A percentile compares a stretch with the other conserved stretches of the same genome.
Conservation (phyloP, 2,888 invertebrate species). For the Archaeoteleia sp. region DNA sequence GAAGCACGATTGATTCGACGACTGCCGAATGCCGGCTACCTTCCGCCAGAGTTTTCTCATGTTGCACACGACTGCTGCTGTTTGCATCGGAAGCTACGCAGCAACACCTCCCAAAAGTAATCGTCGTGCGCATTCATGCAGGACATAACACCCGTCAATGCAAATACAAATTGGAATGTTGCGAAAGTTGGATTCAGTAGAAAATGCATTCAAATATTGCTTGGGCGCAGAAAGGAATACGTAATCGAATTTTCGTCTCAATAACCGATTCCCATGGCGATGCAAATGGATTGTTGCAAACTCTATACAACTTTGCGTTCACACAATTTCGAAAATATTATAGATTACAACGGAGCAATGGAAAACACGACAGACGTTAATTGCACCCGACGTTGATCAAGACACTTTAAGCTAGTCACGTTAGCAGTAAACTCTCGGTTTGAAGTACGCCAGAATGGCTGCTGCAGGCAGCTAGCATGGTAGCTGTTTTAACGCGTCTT, state of each 20-base stretch:
- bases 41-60: neutral
- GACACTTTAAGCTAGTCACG: too few species aligned
- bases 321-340: too few species aligned
- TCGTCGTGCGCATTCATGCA: constrained; percentile 44
- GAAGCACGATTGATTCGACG: constrained; percentile 29
- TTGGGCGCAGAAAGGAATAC: too few species aligned
- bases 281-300: too few species aligned
- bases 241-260: too few species aligned
- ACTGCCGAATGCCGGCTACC: neutral
- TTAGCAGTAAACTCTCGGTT: constrained; percentile 10
- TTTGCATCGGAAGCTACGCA: too few species aligned
- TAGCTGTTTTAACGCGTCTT: constrained; percentile 7
- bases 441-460: constrained; percentile 4
- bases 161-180: constrained; percentile 42
- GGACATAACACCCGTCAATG: constrained; percentile 34
- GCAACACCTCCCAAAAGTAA: constrained; percentile 16
- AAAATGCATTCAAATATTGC: constrained; percentile 8
- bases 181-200: constrained; percentile 27
- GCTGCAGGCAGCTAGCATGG: neutral
- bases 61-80: constrained; percentile 2
- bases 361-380: too few species aligned
- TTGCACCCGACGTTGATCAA: too few species aligned
- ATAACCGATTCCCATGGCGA: too few species aligned
- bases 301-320: too few species aligned
- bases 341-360: too few species aligned